Base-by-base conservation (phyloP, 2,888 invertebrate species). In the Venustoraphidia nigricollis region DNA sequence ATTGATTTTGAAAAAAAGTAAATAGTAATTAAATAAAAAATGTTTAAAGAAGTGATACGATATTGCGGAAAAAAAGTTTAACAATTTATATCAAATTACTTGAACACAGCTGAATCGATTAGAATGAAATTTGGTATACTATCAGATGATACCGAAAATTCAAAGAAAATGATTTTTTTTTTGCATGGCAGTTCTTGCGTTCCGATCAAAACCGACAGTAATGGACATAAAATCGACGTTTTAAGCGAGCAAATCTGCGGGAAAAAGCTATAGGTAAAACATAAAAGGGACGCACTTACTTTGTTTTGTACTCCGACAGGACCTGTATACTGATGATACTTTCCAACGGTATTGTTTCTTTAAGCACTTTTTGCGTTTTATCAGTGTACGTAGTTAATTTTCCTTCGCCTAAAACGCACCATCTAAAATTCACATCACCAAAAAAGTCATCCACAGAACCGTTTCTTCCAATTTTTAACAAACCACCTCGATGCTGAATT, bases 321-420 rank as follows among this genome's bases (percentile, higher is more conserved):
- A 79, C 70, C 63, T 82, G 81, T 51, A 83, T 60, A 52, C 81
- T 81, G 49, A 77, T 68, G 46, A 83, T 70, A 53, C 71, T 73
- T 46, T 83, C 79, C 53, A 87, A 67, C 6, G 76, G 69, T 59
- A 87, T 78, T 17, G 76, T 69, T 64, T 89, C 87, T 60, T 83
- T 84, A 17, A 80, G 61, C 37, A 75, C 68, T 37, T 76, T 74
- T 65, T 80, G 79, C 47, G 77, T 77, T 54, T 81, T 80, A 59
- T 89, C 88, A 6, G 78, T 68, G 57, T 81, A 85, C 59, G 86
- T 84, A 53, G 78, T 73, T 34, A 90, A 68, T 59, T 81, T 81
- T 41, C 81, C 77, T 54, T 84, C 82, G 5, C 80, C 76, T 27
- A 89, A 63, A 39, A 82, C 75, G 59, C 82, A 83, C 66, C 79